phyloP scores from a whole-genome alignment of 2,888 invertebrate genomes.

The Drosophila algonquin region DNA sequence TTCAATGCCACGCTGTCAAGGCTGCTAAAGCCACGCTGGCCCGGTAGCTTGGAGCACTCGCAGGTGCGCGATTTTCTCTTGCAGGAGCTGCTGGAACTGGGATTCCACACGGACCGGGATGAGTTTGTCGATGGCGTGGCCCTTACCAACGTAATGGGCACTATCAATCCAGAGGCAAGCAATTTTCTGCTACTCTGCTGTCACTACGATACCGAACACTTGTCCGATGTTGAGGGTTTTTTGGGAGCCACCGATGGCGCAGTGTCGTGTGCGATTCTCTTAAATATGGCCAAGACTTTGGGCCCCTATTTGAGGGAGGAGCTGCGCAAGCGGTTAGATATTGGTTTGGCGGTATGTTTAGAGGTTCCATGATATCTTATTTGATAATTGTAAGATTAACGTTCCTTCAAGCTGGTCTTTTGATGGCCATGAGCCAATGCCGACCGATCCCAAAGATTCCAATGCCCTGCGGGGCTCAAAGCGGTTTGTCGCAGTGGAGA shows the following conservation, averaged over 20 bases:
- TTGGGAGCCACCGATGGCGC: conserved; percentile 94
- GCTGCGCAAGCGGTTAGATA: conserved; percentile 85
- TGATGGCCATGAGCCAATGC: conserved; percentile 98
- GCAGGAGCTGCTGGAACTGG: conserved; percentile 29
- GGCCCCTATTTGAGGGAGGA: conserved; percentile 82
- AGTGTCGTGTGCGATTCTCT: conserved; percentile 96
- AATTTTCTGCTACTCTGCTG: conserved; percentile 88
- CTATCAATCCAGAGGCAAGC: conserved; percentile 87
- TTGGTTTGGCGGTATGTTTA: conserved; percentile 47
- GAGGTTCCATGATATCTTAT: conserved; percentile 6
- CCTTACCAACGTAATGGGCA: conserved; percentile 88
- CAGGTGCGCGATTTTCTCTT: conserved; percentile 38
- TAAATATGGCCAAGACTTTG: conserved; percentile 89
- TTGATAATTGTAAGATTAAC: conserved; percentile 71
- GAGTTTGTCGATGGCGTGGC: conserved; percentile 69
- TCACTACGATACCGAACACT: conserved; percentile 91
- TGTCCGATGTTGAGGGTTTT: conserved; percentile 83
- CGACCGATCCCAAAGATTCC: conserved; percentile 88
- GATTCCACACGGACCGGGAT: conserved; percentile 31
- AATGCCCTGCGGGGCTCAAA: conserved; percentile 97
- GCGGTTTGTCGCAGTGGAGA: conserved; percentile 91
- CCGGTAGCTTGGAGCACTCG: conserved; percentile 43
- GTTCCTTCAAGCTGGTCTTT: conserved; percentile 93
- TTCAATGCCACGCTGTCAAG: conserved; percentile 41
- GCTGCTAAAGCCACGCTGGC: conserved; percentile 42